phyloP scores from a whole-genome alignment of 2,113 vertebrate genomes.

The Chitala chitala region DNA sequence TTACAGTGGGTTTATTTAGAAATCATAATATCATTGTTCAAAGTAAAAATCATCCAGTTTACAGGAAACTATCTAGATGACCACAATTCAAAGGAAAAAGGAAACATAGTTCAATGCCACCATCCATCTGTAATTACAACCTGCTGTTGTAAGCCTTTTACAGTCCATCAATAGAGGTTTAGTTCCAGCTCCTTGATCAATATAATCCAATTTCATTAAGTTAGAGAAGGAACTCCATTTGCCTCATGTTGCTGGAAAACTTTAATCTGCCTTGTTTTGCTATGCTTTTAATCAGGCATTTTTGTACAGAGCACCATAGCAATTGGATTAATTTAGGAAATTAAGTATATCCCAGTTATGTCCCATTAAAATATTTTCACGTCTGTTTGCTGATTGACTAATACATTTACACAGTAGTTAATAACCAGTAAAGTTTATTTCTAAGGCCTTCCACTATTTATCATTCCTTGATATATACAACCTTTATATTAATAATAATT shows the following conservation, averaged over 20 bases:
- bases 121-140: conserved; percentile 25
- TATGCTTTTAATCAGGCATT: conserved; percentile 8
- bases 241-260: not conserved
- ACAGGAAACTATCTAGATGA: not conserved
- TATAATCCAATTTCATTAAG: conserved; percentile 55
- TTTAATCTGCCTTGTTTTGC: not conserved
- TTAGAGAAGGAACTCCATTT: conserved; percentile 40
- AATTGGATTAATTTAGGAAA: not conserved
- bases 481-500: not conserved
- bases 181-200: conserved; percentile 42
- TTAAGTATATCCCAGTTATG: not conserved
- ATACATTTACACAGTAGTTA: too few relatives aligned
- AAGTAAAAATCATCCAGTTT: not conserved
- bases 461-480: not conserved
- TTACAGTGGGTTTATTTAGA: too few relatives aligned
- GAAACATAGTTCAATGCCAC: not conserved
- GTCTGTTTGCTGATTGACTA: not conserved
- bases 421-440: too few relatives aligned
- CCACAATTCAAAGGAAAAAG: not conserved
- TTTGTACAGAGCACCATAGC: conserved; percentile 4
- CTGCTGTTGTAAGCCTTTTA: conserved; percentile 33
- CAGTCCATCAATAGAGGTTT: conserved; percentile 50
- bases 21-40: not conserved
- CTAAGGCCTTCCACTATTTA: not conserved
- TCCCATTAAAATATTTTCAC: not conserved